Conservation (phyloP, 1,140 invertebrate species). For the Drosophila oshimai region DNA sequence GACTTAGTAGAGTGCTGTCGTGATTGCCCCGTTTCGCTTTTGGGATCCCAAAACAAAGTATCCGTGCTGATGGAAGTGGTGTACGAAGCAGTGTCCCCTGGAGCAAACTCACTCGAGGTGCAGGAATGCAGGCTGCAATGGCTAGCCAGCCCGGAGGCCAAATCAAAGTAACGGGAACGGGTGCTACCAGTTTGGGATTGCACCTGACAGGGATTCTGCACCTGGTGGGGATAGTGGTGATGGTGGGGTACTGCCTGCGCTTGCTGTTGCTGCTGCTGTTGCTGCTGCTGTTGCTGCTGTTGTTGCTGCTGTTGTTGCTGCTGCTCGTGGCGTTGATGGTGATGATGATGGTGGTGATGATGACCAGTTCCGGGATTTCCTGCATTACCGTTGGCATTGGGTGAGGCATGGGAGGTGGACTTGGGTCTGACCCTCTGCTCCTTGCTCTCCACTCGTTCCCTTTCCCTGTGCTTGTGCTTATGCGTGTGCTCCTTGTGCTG, state of each 20-base stretch:
- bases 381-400: slow-evolving; percentile 29
- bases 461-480: slow-evolving; percentile 84
- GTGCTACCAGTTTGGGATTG: slow-evolving; percentile 65
- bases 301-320: slow-evolving; percentile 28
- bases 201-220: slow-evolving; percentile 23
- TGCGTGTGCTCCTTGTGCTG: slow-evolving; percentile 86
- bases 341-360: slow-evolving; percentile 55
- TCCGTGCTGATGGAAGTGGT: slow-evolving; percentile 92
- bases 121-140: slow-evolving; percentile 92
- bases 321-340: slow-evolving; percentile 41
- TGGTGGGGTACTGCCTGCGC: slow-evolving; percentile 41
- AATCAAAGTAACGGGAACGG: slow-evolving; percentile 83
- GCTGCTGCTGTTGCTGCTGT: slow-evolving; percentile 18
- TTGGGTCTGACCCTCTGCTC: slow-evolving; percentile 79
- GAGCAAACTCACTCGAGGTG: slow-evolving; percentile 88
- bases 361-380: slow-evolving; percentile 9
- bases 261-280: slow-evolving; percentile 15
- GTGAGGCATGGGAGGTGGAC: slow-evolving; percentile 83
- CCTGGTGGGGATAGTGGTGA: slow-evolving; percentile 44
- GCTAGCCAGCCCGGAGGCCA: slow-evolving; percentile 87
- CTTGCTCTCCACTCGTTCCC: slow-evolving; percentile 59
- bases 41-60: slow-evolving; percentile 91
- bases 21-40: slow-evolving; percentile 80
- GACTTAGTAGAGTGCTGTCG: slow-evolving; percentile 81
- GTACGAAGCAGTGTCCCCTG: slow-evolving; percentile 89